Evolutionary conservation across 2,888 invertebrate species (phyloP).

Genomic region (Leptogaster cylindrica): DNA sequence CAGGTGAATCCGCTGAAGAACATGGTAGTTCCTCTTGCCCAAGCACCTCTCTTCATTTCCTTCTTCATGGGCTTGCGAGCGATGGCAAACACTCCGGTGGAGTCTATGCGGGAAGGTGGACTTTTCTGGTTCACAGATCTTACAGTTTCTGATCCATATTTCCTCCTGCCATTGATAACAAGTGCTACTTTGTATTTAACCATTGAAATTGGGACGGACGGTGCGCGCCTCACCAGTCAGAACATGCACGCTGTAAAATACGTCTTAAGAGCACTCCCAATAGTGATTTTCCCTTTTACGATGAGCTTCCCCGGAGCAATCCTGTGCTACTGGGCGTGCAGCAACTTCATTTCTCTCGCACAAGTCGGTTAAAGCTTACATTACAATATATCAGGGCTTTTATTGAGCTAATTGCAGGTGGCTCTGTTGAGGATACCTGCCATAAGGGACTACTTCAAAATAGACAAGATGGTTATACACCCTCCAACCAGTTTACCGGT

Average conservation of each 20-base stretch:
- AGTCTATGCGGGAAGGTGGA: conserved; percentile 88
- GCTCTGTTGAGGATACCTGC: conserved; percentile 75
- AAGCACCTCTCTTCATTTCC: conserved; percentile 90
- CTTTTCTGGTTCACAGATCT: conserved; percentile 92
- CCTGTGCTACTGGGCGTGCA: conserved; percentile 87
- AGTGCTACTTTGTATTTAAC: conserved; percentile 81
- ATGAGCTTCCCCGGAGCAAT: conserved; percentile 88
- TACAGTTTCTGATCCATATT: conserved; percentile 89
- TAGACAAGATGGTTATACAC: conserved; percentile 69
- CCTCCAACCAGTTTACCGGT: conserved; percentile 67
- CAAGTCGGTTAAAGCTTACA: conserved; percentile 64
- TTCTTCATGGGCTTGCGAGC: conserved; percentile 85
- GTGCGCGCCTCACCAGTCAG: conserved; percentile 69
- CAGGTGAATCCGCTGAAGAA: conserved; percentile 81
- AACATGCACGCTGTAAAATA: conserved; percentile 77
- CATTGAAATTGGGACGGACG: conserved; percentile 82
- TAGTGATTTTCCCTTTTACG: conserved; percentile 83
- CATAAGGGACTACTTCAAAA: conserved; percentile 78
- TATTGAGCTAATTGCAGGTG: conserved; percentile 60
- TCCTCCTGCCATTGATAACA: conserved; percentile 83
- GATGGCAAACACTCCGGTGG: conserved; percentile 91
- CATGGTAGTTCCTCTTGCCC: conserved; percentile 77
- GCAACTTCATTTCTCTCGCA: conserved; percentile 81
- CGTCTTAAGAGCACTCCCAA: conserved; percentile 75
- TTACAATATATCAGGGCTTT: not conserved